Evolutionary conservation across 2,888 invertebrate genomes (phyloP), one percentile per base, ranked within the genome.

Genomic region (Acanthosepion lycidas): DNA sequence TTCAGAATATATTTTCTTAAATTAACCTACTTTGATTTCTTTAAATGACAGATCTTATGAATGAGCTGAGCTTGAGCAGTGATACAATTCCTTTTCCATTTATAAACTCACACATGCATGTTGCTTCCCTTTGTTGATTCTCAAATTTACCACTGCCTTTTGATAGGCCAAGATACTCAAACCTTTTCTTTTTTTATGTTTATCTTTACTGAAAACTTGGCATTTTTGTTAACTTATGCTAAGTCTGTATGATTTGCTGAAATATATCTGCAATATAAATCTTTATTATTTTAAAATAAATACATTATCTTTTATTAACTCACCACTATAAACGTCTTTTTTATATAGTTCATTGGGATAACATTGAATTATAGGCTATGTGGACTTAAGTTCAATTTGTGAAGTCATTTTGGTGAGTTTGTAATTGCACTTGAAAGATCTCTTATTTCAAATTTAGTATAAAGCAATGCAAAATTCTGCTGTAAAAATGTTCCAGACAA

Each of bases 21-120:
- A 26, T 59, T 20, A 20, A 59, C 20, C 59, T 59, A 0, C 20
- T 64, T 33, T 78, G n/a, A n/a, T 12, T 33, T n/a, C 12, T n/a
- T 42, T n/a, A 12, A 78, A n/a, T n/a, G 78, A 9, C 8, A 78
- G 78, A 33, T 78, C 78, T n/a, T 23, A n/a, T 33, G 18, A 78
- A 78, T 78, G 78, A 78, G n/a, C 78, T 33, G 78, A 78, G 78
- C 78, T 78, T 78, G 78, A 78, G 78, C 78, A 78, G 78, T 78
- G 78, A 78, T 78, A 78, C 78, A 78, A 78, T 78, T 78, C n/a
- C 78, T n/a, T n/a, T 78, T 78, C 15, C 9, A 12, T 78, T 78
- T 78, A n/a, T n/a, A 78, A 59, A 23, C 23, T 59, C 20, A 59
- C 5, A 59, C 3, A 59, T 59, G 6, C 26, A 59, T 6, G 59